A percentile compares a stretch with the other conserved stretches of the same genome.
Evolutionary conservation across 2,888 invertebrate genomes (phyloP).

Genomic region (Teleiodes luculella): DNA sequence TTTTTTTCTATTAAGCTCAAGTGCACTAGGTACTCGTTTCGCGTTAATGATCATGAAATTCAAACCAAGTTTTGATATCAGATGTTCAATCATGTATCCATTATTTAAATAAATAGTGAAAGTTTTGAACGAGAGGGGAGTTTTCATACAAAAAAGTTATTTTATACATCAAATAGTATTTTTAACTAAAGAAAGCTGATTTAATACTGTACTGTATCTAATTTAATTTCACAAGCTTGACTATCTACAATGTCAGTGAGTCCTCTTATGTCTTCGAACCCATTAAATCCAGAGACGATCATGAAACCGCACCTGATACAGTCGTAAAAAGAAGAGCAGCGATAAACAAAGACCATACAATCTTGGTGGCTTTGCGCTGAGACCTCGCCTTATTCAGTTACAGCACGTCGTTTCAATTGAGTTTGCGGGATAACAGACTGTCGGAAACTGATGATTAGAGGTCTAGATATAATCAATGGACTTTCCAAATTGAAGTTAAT

Average conservation of each 20-base stretch:
- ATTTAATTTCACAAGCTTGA: not conserved
- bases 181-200: no score
- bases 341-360: conserved; percentile 2
- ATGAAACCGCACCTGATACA: conserved; percentile 10
- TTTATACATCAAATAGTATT: no score
- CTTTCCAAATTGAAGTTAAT: no score
- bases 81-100: no score
- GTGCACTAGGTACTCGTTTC: no score
- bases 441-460: not conserved
- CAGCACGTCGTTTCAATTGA: not conserved
- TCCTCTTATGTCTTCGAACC: not conserved
- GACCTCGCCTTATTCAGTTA: conserved; percentile 1
- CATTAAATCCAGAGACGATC: conserved; percentile 6
- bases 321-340: conserved; percentile 6
- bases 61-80: no score
- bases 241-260: conserved; percentile 1
- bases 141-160: not conserved
- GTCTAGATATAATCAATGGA: not conserved
- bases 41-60: no score
- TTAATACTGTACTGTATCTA: not conserved
- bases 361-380: conserved; percentile 1
- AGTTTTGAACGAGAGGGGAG: no score
- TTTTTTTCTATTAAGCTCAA: no score
- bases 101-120: no score
- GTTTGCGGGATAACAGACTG: not conserved